Base-by-base conservation (phyloP, 2,113 vertebrate genomes). In the Protobothrops mucrosquamatus region DNA sequence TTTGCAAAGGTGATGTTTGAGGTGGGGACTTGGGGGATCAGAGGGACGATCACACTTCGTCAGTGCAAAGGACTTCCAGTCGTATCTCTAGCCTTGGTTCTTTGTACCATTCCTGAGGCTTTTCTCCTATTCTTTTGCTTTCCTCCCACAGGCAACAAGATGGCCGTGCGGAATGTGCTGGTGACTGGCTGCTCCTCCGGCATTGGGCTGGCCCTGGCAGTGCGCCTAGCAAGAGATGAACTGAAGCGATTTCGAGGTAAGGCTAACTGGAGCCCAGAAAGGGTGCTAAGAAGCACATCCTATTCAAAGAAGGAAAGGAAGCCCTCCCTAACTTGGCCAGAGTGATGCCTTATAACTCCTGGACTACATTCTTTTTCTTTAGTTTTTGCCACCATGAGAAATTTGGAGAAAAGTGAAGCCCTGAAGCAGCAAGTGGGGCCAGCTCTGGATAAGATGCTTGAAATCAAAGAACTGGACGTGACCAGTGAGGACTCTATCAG, bases 341-440 rank as follows among this genome's bases (percentile, higher is more conserved):
- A 59, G 23, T 81, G 87, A 7, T 22, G 12, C n/a, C 20, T 18
- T 34, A 2, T 89, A 48, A 89, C 23, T 46, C 22, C 23, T 23
- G 14, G 64, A 64, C 46, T 23, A 61, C 24, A 11, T 43, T 24
- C 87, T 59, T 85, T 26, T 9, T 64, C 54, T 54, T 23, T n/a
- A 98, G 98, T 98, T 93, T 94, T 98, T 43, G 98, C 97, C 85
- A 98, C 98, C 51, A 98, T 98, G 97, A 96, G 98, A 91, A 97
- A 98, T 89, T 92, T 98, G 93, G 94, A 90, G 57, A 97, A 97
- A 96, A 93, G 95, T 39, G 94, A 90, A 18, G 91, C 94, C 6
- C 95, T 98, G 94, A 97, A 98, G 94, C 93, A 94, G 61, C 97
- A 96, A 9, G 98, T 97, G 0, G 97, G 98, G 12, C 93, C 95